A percentile compares a stretch with the other conserved stretches of the same genome.
Conservation (phyloP, 2,888 invertebrate genomes). For the Caenorhabditis zanzibari region DNA sequence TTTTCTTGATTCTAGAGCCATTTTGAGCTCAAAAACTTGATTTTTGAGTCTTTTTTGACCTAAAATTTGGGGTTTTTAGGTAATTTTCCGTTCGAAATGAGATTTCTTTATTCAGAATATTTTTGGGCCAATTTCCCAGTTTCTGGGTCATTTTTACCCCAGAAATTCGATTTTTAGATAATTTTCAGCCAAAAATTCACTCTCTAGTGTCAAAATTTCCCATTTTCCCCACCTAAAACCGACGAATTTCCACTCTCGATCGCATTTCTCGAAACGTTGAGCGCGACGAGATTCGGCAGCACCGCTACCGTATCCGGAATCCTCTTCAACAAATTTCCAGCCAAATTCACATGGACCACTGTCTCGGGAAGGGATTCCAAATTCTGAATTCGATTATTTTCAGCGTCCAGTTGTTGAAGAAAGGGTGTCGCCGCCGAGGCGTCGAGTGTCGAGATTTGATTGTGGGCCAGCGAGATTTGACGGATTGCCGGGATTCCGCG, state of each 20-base stretch:
- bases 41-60: background rate
- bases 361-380: conserved; percentile 63
- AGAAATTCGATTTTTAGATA: too few species aligned
- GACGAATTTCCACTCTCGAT: conserved; percentile 66
- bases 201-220: too few species aligned
- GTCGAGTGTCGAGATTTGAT: conserved; percentile 67
- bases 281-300: conserved; percentile 72
- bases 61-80: too few species aligned
- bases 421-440: conserved; percentile 63
- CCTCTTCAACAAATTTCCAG: conserved; percentile 70
- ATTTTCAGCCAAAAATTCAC: too few species aligned
- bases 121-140: too few species aligned
- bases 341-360: conserved; percentile 77
- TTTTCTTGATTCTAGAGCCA: too few species aligned
- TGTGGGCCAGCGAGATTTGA: conserved; percentile 73
- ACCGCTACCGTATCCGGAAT: conserved; percentile 74
- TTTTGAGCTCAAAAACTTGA: background rate
- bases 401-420: conserved; percentile 76
- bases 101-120: background rate
- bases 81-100: too few species aligned
- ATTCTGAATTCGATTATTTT: conserved; percentile 59
- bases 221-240: conserved; percentile 62
- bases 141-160: too few species aligned
- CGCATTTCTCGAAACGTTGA: conserved; percentile 77
- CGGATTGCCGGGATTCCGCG: conserved; percentile 68